Percentiles rank a stretch among this genome's conserved stretches.
These are phyloP conservation scores for Lithophane ornitopus DNA, from an alignment of 2,888 invertebrate species.

Conservation along the genomic window DNA sequence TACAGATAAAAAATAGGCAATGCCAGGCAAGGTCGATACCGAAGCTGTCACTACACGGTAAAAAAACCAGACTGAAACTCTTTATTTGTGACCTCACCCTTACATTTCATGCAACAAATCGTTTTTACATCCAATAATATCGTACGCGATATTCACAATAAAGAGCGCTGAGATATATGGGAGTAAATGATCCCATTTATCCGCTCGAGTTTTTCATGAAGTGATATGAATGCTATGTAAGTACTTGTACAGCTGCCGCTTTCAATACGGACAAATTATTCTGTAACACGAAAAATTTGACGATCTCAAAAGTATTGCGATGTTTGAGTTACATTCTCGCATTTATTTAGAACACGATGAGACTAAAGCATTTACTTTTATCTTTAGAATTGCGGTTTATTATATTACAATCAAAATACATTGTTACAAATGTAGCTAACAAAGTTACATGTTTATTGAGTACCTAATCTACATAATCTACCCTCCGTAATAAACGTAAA, in stretches of 20 bases:
- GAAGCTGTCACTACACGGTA: not conserved
- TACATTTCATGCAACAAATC: conserved; percentile 40
- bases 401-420: conserved; percentile 35
- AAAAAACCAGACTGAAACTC: not conserved
- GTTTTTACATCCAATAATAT: conserved; percentile 59
- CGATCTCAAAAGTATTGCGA: conserved; percentile 30
- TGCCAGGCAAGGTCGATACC: not conserved
- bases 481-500: conserved; percentile 42
- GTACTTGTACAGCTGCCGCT: conserved; percentile 35
- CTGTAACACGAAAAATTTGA: conserved; percentile 38
- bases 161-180: conserved; percentile 37
- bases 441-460: conserved; percentile 22
- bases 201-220: conserved; percentile 53
- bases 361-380: conserved; percentile 27
- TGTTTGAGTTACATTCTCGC: conserved; percentile 30
- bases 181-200: conserved; percentile 63
- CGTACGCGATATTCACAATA: conserved; percentile 52
- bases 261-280: conserved; percentile 56
- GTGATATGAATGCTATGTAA: conserved; percentile 34
- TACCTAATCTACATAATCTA: conserved; percentile 45
- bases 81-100: conserved; percentile 24
- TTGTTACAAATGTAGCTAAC: conserved; percentile 13
- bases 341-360: conserved; percentile 18
- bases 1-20: not conserved
- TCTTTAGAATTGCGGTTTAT: conserved; percentile 10